These are phyloP conservation scores for Pseudococcus jackbeardsleyi DNA, from an alignment of 2,888 invertebrate genomes.

Conservation along the genomic window DNA sequence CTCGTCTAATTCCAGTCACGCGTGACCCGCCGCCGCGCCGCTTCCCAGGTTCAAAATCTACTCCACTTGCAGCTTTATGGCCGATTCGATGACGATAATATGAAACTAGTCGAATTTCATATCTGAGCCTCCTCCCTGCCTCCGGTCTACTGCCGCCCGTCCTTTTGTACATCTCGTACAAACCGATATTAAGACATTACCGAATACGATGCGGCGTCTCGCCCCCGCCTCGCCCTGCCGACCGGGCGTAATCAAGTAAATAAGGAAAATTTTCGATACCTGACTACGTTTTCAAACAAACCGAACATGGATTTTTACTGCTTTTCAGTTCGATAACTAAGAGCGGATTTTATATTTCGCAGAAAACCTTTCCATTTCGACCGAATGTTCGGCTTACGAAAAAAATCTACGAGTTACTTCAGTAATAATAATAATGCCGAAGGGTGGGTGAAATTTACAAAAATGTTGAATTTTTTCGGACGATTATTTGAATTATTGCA, in stretches of 20 bases:
- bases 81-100: constrained; percentile 33
- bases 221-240: too few relatives aligned
- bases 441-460: too few relatives aligned
- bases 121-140: neutral
- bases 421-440: too few relatives aligned
- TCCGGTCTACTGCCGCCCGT: neutral
- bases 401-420: too few relatives aligned
- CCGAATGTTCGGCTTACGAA: too few relatives aligned
- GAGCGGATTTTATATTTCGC: neutral
- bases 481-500: too few relatives aligned
- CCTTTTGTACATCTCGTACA: neutral
- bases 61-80: constrained; percentile 25
- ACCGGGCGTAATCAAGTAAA: neutral
- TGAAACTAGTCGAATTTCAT: constrained; percentile 34
- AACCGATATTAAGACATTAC: constrained; percentile 10
- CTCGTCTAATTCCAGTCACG: constrained; percentile 46
- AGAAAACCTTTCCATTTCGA: neutral
- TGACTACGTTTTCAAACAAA: neutral
- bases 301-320: neutral
- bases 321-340: neutral
- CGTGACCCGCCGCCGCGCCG: constrained; percentile 29
- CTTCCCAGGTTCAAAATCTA: neutral
- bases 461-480: too few relatives aligned
- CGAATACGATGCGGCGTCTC: neutral
- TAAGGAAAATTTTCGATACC: neutral